Conservation (phyloP, 2,113 vertebrate species). For the Oostethus manadensis region DNA sequence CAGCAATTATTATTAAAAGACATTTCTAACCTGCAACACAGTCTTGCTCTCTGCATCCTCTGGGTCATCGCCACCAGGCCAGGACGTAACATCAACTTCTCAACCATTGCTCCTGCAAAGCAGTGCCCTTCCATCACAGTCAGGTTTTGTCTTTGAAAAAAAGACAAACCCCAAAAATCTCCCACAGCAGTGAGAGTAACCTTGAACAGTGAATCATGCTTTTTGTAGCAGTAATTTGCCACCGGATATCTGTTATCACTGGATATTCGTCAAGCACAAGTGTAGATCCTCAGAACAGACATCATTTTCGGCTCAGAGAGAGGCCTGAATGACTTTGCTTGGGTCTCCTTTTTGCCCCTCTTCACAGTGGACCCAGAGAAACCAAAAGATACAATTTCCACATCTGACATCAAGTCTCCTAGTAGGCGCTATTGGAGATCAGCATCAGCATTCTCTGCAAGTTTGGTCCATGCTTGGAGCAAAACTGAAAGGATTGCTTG, state of each 20-base stretch:
- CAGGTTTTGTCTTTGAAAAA: conserved; percentile 24
- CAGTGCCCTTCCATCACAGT: conserved; percentile 20
- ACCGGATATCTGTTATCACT: conserved; percentile 16
- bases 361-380: conserved; percentile 19
- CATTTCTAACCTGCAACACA: too few relatives aligned
- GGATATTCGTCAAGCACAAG: conserved; percentile 6
- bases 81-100: too few relatives aligned
- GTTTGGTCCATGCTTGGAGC: conserved; percentile 8
- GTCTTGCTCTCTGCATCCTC: too few relatives aligned
- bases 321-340: conserved; percentile 19
- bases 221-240: conserved; percentile 22
- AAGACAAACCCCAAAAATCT: conserved; percentile 18
- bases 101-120: too few relatives aligned
- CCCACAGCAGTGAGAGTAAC: conserved; percentile 18
- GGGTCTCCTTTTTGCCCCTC: conserved; percentile 15
- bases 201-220: conserved; percentile 19
- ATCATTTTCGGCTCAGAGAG: conserved; percentile 2
- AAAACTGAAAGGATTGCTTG: conserved; percentile 14
- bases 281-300: conserved; percentile 20
- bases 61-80: too few relatives aligned
- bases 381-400: conserved; percentile 7
- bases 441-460: conserved; percentile 23
- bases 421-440: conserved; percentile 15
- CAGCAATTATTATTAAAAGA: too few relatives aligned
- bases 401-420: conserved; percentile 10